Base-by-base conservation (phyloP, 1,140 invertebrate species). In the Brachionus koreanus region DNA sequence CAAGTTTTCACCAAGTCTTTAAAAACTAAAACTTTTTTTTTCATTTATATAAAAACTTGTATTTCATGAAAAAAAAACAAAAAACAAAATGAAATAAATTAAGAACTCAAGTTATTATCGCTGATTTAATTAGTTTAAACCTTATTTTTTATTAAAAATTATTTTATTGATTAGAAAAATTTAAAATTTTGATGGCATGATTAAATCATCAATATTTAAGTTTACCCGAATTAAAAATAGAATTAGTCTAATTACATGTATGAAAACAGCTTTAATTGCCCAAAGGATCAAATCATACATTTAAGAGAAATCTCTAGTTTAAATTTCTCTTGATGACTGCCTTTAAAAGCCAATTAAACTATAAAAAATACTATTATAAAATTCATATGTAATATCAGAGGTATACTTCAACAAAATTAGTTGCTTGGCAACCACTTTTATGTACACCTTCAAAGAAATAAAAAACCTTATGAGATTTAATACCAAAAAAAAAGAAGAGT, bases 311-410 rank as follows among this genome's bases (percentile, higher is more conserved):
- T 39, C 65, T 69, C 65, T 39, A 69, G 65, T 69, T 39, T 37
- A 69, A 19, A 69, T 39, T 69, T 69, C 16, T 69, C 65, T 69
- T 39, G 16, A 69, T 37, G 37, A 39, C 9, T 69, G 65, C 65
- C 65, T 69, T 69, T 39, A 69, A 69, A 39, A 69, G 16, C 35
- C 37, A 69, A 69, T 69, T 69, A 69, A 69, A 69, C 12, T 39
- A 29, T 19, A 43, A 37, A 37, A 69, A 37, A 37, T 10, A 69
- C 33, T 69, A 69, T 69, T 69, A 5, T 39, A 69, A 69, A 69
- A 69, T 69, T 39, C 65, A 69, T 69, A 69, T 69, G 65, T 69
- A 69, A 69, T 69, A 69, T 37, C 35, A 69, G n/a, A 69, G 65
- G 35, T 39, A 69, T 69, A 69, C 37, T 69, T 69, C 12, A 69